Conservation (phyloP, 2,888 invertebrate genomes). For the Trichopria drosophilae region DNA sequence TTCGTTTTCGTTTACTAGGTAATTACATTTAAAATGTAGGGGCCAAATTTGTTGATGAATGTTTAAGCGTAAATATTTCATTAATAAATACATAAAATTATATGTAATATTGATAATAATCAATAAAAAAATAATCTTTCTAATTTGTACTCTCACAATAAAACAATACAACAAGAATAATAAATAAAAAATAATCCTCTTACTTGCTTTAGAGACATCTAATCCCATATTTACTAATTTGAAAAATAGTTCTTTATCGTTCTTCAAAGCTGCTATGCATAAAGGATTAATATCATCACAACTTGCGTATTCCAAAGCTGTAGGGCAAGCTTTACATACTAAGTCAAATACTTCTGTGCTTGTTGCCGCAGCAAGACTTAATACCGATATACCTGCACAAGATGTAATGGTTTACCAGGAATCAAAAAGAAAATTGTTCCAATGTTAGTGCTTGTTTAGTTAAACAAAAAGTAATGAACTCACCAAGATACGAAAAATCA, state of each 20-base stretch:
- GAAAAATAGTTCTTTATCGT: slow-evolving; percentile 48
- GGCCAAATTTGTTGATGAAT: too few species aligned
- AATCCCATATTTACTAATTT: slow-evolving; percentile 45
- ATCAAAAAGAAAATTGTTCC: background rate
- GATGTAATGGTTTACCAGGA: background rate
- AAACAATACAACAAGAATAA: background rate
- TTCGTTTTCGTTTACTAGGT: too few species aligned
- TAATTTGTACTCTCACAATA: too few species aligned
- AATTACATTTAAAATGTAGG: too few species aligned
- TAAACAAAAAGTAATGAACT: slow-evolving; percentile 3
- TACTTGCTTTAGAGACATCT: slow-evolving; percentile 44
- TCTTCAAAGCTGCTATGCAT: slow-evolving; percentile 51
- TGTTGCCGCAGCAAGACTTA: slow-evolving; percentile 49
- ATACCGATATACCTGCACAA: slow-evolving; percentile 45
- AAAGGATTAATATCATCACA: slow-evolving; percentile 50
- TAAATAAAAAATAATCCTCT: too few species aligned
- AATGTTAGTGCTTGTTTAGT: background rate
- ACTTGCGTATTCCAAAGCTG: slow-evolving; percentile 40
- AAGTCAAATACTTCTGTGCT: slow-evolving; percentile 47
- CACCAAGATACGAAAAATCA: slow-evolving; percentile 49
- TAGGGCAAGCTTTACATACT: slow-evolving; percentile 43
- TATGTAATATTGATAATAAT: background rate
- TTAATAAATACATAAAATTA: background rate
- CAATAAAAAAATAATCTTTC: too few species aligned
- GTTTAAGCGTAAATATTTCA: background rate